Evolutionary conservation across 2,797 vertebrate genomes (phyloP), one percentile per base, ranked within the genome.

Genomic region (Sebastes elongatus): DNA sequence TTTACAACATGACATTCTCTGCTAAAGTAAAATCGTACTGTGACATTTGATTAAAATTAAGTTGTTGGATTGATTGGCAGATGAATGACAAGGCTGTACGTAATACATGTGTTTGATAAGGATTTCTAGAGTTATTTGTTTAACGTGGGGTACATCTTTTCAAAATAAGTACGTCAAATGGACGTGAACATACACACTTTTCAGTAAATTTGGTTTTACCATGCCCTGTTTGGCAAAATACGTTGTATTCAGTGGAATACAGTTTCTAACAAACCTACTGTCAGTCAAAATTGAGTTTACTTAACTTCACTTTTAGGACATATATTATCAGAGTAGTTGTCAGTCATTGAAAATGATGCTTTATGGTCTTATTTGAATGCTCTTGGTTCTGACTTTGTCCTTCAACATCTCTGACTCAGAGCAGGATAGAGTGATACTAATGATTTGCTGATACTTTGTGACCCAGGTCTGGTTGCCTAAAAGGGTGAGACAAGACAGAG

Each of bases 401-500:
- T 33, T 55, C 46, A 60, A 22, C 38, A 32, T 25, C 55, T 81
- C 8, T 42, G 4, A 3, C 14, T 85, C 10, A 8, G 56, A 76
- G 72, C n/a, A 66, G 49, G 7, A n/a, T 53, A 57, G 22, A 81
- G 42, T 10, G 55, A 56, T 55, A 63, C 59, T 22, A 65, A 72
- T 65, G 1, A 55, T 70, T 68, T 61, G 16, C 49, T 73, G 38
- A 62, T 63, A 72, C 56, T 84, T 62, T 67, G 72, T 76, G 71
- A 72, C 70, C 60, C 61, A 10, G 66, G 71, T 49, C 27, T 73
- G 62, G 59, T 74, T 80, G 9, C 27, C 22, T 68, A 10, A 76
- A 76, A 72, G n/a, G 32, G 55, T 35, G 66, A 86, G 76, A 78
- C 64, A 61, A 68, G 88, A 81, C 86, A 76, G 85, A 88, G 83